Evolutionary conservation across 2,888 invertebrate species (phyloP).

Genomic region (Chrysodeixis includens): DNA sequence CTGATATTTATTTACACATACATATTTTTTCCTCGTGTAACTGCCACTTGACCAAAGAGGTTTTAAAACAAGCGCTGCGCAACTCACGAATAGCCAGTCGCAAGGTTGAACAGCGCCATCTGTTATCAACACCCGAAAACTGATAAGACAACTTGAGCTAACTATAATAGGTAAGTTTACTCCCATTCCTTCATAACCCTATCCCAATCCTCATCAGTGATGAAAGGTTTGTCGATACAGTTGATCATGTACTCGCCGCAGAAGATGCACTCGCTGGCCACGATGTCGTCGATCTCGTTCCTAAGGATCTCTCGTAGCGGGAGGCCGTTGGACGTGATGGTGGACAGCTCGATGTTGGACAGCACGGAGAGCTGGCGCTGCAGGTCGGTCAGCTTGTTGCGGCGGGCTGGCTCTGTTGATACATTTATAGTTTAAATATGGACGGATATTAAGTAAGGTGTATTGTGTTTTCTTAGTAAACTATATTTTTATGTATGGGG

Average conservation of each 20-base stretch:
- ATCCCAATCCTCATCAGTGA: constrained; percentile 95
- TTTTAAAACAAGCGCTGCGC: too few species aligned
- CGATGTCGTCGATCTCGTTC: constrained; percentile 95
- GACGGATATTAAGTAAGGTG: background rate
- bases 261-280: constrained; percentile 97
- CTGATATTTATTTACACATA: too few species aligned
- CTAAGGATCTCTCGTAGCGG: constrained; percentile 91
- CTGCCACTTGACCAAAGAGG: too few species aligned
- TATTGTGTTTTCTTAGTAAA: background rate
- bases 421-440: background rate
- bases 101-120: too few species aligned
- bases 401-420: constrained; percentile 86
- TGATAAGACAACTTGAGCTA: too few species aligned
- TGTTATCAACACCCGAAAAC: too few species aligned
- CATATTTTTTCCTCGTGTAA: too few species aligned
- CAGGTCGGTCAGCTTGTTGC: constrained; percentile 90
- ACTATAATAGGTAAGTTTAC: too few species aligned
- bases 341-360: constrained; percentile 84
- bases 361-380: constrained; percentile 90
- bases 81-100: too few species aligned
- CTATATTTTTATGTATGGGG: background rate
- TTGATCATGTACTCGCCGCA: constrained; percentile 98
- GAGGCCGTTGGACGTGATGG: constrained; percentile 79
- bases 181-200: constrained; percentile 96
- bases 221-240: constrained; percentile 96